Evolutionary conservation across 2,888 invertebrate species (phyloP).

Genomic region (Cheiracanthium punctorium): DNA sequence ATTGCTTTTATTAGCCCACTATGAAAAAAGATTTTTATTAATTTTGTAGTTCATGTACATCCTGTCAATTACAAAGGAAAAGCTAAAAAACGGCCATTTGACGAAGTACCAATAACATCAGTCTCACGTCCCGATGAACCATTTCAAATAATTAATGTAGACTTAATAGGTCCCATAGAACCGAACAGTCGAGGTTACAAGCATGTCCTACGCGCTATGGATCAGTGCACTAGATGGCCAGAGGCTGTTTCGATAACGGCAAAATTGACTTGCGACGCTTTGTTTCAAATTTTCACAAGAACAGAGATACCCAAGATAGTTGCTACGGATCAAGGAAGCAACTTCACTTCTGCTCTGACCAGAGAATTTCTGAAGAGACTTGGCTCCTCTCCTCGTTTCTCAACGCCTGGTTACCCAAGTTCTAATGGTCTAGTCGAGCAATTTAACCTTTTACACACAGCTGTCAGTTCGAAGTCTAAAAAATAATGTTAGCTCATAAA

Average conservation of each 20-base stretch:
- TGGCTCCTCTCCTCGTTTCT: neutral
- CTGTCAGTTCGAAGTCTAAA: too few species aligned
- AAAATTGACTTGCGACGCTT: neutral
- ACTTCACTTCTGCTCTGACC: neutral
- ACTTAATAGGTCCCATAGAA: neutral
- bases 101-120: neutral
- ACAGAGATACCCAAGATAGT: neutral
- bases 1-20: too few species aligned
- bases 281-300: neutral
- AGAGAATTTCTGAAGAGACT: neutral
- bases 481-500: too few species aligned
- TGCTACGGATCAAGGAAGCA: neutral
- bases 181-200: neutral
- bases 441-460: too few species aligned
- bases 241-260: neutral
- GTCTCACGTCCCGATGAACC: neutral
- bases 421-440: slow-evolving; percentile 4
- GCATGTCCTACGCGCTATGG: neutral
- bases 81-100: too few species aligned
- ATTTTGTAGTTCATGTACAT: too few species aligned
- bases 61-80: too few species aligned
- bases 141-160: neutral
- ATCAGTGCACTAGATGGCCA: neutral
- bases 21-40: too few species aligned
- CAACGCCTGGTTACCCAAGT: neutral